Evolutionary conservation across 2,888 invertebrate species (phyloP).

Genomic region (Aspidiotus destructor): DNA sequence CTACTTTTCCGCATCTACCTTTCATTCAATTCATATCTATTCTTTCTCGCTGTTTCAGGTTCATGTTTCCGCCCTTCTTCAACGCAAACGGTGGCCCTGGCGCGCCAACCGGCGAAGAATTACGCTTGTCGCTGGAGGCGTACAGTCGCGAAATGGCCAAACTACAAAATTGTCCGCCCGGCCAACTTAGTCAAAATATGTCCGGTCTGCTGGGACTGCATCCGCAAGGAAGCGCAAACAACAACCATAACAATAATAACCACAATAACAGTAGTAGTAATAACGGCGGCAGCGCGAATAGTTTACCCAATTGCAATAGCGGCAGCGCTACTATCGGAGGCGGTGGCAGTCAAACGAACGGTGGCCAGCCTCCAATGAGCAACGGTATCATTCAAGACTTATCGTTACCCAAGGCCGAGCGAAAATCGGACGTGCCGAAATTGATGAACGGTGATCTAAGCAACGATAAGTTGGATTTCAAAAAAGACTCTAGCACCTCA

Average conservation of each 20-base stretch:
- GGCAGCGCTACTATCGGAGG: not conserved
- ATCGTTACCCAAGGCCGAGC: constrained; percentile 64
- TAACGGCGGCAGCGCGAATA: constrained; percentile 25
- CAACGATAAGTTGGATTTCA: constrained; percentile 24
- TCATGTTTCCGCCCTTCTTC: constrained; percentile 75
- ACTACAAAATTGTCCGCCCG: constrained; percentile 43
- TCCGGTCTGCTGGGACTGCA: constrained; percentile 64
- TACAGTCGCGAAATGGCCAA: constrained; percentile 90
- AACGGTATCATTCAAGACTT: constrained; percentile 62
- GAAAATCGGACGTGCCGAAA: constrained; percentile 35
- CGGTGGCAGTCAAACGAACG: not conserved
- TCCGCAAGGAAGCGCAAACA: constrained; percentile 49
- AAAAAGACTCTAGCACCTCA: constrained; percentile 12
- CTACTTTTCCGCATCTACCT: not conserved
- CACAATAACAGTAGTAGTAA: constrained; percentile 30
- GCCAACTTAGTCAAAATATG: constrained; percentile 37
- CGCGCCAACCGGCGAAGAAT: constrained; percentile 57
- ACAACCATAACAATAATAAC: constrained; percentile 36
- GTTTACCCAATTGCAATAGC: constrained; percentile 24
- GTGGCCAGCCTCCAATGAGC: constrained; percentile 23
- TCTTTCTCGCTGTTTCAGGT: constrained; percentile 40
- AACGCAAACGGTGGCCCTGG: constrained; percentile 49
- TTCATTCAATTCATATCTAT: not conserved
- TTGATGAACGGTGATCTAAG: constrained; percentile 26
- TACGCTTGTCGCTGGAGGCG: constrained; percentile 78